Evolutionary conservation across 1,140 invertebrate species (phyloP).

Genomic region (Leptopilina boulardi): DNA sequence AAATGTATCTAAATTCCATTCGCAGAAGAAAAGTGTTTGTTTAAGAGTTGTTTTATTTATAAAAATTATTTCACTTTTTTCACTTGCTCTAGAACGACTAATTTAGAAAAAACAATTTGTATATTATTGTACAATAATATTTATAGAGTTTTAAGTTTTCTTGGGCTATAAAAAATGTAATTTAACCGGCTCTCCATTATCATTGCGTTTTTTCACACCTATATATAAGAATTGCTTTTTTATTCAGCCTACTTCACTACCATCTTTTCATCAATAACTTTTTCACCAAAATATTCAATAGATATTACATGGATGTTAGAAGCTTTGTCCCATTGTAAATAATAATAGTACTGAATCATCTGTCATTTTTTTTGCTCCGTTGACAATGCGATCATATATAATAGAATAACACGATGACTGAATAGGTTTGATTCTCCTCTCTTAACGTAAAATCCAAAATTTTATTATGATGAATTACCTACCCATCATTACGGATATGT

Average conservation of each 20-base stretch:
- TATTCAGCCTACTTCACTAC: slow-evolving; percentile 71
- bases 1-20: no score
- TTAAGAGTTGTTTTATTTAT: no score
- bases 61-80: no score
- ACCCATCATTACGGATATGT: slow-evolving; percentile 67
- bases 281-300: slow-evolving; percentile 57
- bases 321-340: slow-evolving; percentile 64
- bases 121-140: no score
- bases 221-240: slow-evolving; percentile 70
- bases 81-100: no score
- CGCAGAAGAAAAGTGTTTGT: no score
- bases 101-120: no score
- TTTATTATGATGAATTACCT: slow-evolving; percentile 74
- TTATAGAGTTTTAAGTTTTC: no score
- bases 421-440: slow-evolving; percentile 48
- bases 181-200: no score
- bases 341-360: slow-evolving; percentile 64
- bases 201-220: slow-evolving; percentile 54
- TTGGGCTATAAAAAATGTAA: no score
- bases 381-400: slow-evolving; percentile 70
- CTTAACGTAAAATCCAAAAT: slow-evolving; percentile 68
- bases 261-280: slow-evolving; percentile 52
- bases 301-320: slow-evolving; percentile 64
- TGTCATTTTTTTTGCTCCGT: slow-evolving; percentile 68
- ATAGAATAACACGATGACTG: slow-evolving; percentile 66